Base-by-base conservation (phyloP, 2,797 vertebrate genomes). In the Novumbra hubbsi region DNA sequence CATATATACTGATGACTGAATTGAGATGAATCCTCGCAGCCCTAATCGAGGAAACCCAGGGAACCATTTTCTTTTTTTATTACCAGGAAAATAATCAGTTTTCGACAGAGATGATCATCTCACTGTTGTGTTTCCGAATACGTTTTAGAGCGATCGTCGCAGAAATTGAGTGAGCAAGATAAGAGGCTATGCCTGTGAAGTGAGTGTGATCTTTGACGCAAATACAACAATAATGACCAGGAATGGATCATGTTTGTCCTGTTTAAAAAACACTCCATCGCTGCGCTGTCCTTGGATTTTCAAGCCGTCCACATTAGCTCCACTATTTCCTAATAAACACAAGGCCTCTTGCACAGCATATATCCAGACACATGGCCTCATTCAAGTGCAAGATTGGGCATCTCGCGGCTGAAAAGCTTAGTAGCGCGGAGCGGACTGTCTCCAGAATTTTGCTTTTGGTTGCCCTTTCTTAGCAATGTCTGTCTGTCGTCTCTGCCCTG, bases 61-160 rank as follows among this genome's bases (percentile, higher is more conserved):
- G 71, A 66, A 45, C 48, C 62, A 63, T 76, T 69, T 77, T 69
- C 65, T 28, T n/a, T 74, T 76, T 71, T 77, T 73, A 73, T 81
- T 73, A 73, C 41, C 67, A 24, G 45, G 50, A 55, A 71, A 76
- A 81, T 71, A 82, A 75, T 63, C 69, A 8, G 68, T 34, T 52
- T 50, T 21, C 71, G 67, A 78, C 72, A 64, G 71, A 72, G 70
- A 60, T 24, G 73, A 68, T 66, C 19, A 7, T 74, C 60, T 45
- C 57, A 68, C 77, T 77, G 24, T 78, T 52, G 68, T 48, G 65
- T 76, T 75, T 32, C 45, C 8, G 32, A 57, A 69, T 77, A 62
- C 69, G 77, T 32, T 69, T 70, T 70, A 68, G 76, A 76, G 24
- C 27, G 17, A 19, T 78, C 28, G 19, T 16, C 52, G 21, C 7